Percentiles rank a stretch among this genome's conserved stretches.
Conservation (phyloP, 2,888 invertebrate genomes). For the Seira musarum region DNA sequence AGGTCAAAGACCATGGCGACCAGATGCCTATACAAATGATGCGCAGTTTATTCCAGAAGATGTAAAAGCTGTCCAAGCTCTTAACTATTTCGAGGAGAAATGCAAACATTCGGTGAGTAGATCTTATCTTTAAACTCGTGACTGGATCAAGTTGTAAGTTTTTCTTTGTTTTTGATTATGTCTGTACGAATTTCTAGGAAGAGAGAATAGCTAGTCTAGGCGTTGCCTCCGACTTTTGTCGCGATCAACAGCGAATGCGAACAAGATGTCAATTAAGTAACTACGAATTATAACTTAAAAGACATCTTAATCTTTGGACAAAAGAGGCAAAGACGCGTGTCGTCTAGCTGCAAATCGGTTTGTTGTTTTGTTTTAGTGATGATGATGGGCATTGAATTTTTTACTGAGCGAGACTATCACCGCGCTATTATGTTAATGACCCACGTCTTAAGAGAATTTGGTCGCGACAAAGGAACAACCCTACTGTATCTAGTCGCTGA, state of each 20-base stretch:
- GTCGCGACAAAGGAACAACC: conserved; percentile 62
- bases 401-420: conserved; percentile 57
- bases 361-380: conserved; percentile 62
- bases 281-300: background rate
- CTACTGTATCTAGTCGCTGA: conserved; percentile 62
- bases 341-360: too few relatives aligned
- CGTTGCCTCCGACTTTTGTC: conserved; percentile 69
- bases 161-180: background rate
- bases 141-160: background rate
- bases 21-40: conserved; percentile 58
- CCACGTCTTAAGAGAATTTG: conserved; percentile 67
- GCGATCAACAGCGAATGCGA: conserved; percentile 59
- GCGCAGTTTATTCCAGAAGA: conserved; percentile 56
- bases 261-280: conserved; percentile 68
- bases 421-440: conserved; percentile 67
- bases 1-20: conserved; percentile 68
- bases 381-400: conserved; percentile 68
- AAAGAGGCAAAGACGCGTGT: too few relatives aligned
- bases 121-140: conserved; percentile 11
- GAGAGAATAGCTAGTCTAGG: conserved; percentile 65
- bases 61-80: conserved; percentile 45
- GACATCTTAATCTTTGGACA: background rate
- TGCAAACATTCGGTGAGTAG: conserved; percentile 64
- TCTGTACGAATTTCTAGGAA: conserved; percentile 7
- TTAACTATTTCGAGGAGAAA: conserved; percentile 60